phyloP scores from a whole-genome alignment of 2,888 invertebrate species.

The Sphecodes monilicornis region DNA sequence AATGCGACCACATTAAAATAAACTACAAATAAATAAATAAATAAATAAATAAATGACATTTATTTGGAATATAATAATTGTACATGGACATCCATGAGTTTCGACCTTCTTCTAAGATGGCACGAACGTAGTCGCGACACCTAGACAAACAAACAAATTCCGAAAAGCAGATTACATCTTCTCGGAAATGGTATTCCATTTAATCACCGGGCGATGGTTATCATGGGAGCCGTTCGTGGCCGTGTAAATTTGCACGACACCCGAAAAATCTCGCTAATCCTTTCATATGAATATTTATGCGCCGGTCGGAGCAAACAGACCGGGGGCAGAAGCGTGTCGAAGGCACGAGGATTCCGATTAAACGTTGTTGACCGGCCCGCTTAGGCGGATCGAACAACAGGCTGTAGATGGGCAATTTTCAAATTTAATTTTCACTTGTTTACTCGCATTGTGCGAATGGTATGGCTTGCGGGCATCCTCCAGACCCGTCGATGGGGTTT shows the following conservation, averaged over 20 bases:
- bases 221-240: neutral
- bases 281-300: constrained; percentile 57
- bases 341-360: constrained; percentile 56
- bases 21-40: too few species aligned
- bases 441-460: constrained; percentile 43
- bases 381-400: constrained; percentile 34
- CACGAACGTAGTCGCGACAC: too few species aligned
- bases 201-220: neutral
- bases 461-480: constrained; percentile 43
- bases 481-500: constrained; percentile 35
- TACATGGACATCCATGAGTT: too few species aligned
- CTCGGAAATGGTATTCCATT: neutral
- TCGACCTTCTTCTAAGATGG: too few species aligned
- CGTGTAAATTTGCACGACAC: constrained; percentile 39
- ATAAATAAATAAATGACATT: too few species aligned
- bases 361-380: constrained; percentile 49
- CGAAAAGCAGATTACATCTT: neutral
- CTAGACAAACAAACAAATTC: neutral
- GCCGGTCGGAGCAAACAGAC: constrained; percentile 37
- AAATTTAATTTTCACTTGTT: constrained; percentile 70
- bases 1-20: too few species aligned
- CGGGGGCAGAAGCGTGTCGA: constrained; percentile 42
- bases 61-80: too few species aligned
- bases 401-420: constrained; percentile 44
- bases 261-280: constrained; percentile 44